Percentiles rank a stretch among this genome's conserved stretches.
phyloP scores from a whole-genome alignment of 2,113 vertebrate genomes.

The Boulengeromyrus knoepffleri region DNA sequence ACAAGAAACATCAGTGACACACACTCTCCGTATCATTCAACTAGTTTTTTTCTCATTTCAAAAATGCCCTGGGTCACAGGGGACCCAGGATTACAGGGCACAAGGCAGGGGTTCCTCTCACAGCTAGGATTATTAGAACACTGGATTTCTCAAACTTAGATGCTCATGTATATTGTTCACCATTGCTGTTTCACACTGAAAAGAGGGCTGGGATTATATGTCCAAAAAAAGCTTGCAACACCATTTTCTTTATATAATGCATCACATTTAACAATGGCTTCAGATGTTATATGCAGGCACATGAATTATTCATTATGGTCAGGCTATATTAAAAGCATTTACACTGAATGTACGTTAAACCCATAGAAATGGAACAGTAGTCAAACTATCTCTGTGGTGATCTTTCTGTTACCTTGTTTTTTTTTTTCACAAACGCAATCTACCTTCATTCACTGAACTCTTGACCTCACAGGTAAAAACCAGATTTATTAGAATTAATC shows the following conservation, averaged over 20 bases:
- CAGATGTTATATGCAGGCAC: neutral
- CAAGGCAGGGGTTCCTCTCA: neutral
- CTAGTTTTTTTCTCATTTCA: neutral
- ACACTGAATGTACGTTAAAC: neutral
- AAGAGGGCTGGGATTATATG: neutral
- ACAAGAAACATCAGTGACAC: neutral
- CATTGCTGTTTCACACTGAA: neutral
- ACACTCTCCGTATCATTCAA: neutral
- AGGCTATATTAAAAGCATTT: neutral
- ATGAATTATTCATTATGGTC: neutral
- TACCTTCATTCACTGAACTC: neutral
- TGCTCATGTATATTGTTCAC: neutral
- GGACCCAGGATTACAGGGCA: neutral
- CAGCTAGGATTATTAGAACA: neutral
- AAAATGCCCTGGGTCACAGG: neutral
- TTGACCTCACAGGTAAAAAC: neutral
- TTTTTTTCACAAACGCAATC: neutral
- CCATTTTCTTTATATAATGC: neutral
- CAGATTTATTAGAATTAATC: neutral
- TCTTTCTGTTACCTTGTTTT: neutral
- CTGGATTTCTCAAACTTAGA: neutral
- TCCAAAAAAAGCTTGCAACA: neutral
- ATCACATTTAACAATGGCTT: slow-evolving; percentile 1
- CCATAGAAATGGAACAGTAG: neutral
- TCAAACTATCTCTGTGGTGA: neutral